Evolutionary conservation across 2,797 vertebrate genomes (phyloP), one percentile per base, ranked within the genome.

Genomic region (Australoheros facetus): DNA sequence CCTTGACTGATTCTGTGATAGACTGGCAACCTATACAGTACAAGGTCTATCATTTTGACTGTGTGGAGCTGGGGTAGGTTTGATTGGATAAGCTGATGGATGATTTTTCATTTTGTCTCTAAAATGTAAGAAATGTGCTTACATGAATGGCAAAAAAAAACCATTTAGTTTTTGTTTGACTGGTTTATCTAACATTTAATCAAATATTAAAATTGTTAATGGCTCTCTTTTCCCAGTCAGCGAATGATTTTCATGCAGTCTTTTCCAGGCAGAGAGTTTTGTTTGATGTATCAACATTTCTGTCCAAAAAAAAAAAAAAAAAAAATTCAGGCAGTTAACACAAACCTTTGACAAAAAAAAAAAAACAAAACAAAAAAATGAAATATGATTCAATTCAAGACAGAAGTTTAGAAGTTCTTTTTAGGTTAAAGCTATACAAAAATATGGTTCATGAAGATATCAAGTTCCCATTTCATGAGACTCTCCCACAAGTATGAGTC

Each of bases 401-500:
- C 9, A 16, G 12, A 16, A 10, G 7, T 23, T 64, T 4, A 28
- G 17, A 66, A 11, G 8, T 2, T 3, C n/a, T 19, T 34, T 48
- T 59, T 6, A 4, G 17, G 1, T 1, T 42, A 17, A 7, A 54
- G 45, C 64, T 60, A 23, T 21, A 45, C 56, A 45, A 42, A 42
- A 66, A 75, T 17, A 34, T 21, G 14, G 32, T 51, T 34, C 9
- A 19, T 69, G 34, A 58, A 32, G 8, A 60, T 3, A 10, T 11
- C 2, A 48, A 19, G 11, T 71, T 73, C 51, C 51, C 17, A 57
- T 72, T 56, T 55, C 45, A 51, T 17, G 9, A 16, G 8, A 77
- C 66, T 69, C 73, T 66, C 37, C 56, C 26, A 71, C 53, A 75
- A 54, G 30, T 66, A 21, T 39, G 54, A 85, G 60, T 79, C 53